These are phyloP conservation scores for Macropus fuliginosus DNA, from an alignment of 2,797 vertebrate species.

Conservation along the genomic window DNA sequence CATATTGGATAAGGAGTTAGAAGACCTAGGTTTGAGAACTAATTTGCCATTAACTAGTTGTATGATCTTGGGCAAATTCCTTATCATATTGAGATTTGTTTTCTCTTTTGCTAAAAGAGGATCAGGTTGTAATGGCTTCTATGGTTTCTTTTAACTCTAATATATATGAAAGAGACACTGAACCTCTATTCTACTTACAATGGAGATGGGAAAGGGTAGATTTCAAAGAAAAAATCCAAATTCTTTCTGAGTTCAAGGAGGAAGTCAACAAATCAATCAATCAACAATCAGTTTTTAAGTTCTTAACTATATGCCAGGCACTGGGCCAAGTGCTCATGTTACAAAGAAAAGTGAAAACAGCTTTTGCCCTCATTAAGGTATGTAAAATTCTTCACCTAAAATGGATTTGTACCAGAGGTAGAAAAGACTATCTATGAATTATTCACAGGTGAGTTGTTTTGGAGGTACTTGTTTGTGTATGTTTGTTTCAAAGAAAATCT, in stretches of 20 bases:
- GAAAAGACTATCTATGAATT: conserved; percentile 65
- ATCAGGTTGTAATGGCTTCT: background rate
- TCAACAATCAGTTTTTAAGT: background rate
- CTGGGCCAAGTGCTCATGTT: background rate
- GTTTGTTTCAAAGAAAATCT: background rate
- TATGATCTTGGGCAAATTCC: background rate
- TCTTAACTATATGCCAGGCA: background rate
- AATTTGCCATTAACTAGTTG: background rate
- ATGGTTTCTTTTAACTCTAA: background rate
- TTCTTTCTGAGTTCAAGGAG: background rate
- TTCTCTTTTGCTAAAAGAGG: background rate
- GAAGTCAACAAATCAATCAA: background rate
- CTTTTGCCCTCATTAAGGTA: conserved; percentile 33
- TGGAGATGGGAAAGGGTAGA: background rate
- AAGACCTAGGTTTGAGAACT: background rate
- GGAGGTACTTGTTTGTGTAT: background rate
- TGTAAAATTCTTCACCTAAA: conserved; percentile 71
- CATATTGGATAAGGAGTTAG: background rate
- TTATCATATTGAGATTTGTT: background rate
- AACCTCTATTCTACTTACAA: background rate
- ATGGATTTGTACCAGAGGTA: conserved; percentile 56
- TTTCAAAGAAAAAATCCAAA: background rate
- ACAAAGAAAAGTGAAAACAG: background rate
- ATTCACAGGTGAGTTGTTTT: conserved; percentile 54
- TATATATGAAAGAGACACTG: background rate